Base-by-base conservation (phyloP, 2,888 invertebrate genomes). In the Tridacna crocea region DNA sequence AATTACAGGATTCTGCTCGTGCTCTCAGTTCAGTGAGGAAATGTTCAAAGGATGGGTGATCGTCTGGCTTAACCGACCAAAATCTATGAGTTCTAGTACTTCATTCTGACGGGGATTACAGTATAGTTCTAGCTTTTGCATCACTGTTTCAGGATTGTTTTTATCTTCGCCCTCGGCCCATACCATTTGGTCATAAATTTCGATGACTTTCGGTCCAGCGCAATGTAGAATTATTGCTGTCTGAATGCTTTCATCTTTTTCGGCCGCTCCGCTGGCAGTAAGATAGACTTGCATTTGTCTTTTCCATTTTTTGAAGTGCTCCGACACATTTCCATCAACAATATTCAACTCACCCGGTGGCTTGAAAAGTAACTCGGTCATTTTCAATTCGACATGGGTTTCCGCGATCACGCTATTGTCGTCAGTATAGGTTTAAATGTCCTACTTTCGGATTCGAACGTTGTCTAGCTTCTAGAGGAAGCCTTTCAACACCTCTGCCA, bases 21-120 rank as follows among this genome's bases (percentile, higher is more conserved):
- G 51, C 75, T 55, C 78, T 63, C 15, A 82, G 36, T 26, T 85
- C 83, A 51, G 80, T 84, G 17, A 84, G 15, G 63, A 84, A 79
- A 24, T 46, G 36, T 63, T 84, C 82, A 77, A 84, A 79, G n/a
- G 6, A 26, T 36, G 26, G n/a, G 6, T 73, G 72, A 27, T 79
- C 77, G 13, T 75, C 63, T n/a, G 55, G 65, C 19, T 46, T n/a
- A 19, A 70, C 48, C 22, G 48, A 74, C 84, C 79, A 84, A 68
- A 84, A 84, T 68, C 79, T 82, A 61, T 77, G 72, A 15, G 84
- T 73, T 87, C 80, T 27, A 80, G n/a, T 13, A 85, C 85, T 72
- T 85, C 85, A 68, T 75, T 85, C 46, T 75, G 47, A 27, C 79
- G 27, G 8, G 85, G 85, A 66, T 80, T 85, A 58, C 82, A 85